Base-by-base conservation (phyloP, 2,113 vertebrate species). In the Physeter macrocephalus region DNA sequence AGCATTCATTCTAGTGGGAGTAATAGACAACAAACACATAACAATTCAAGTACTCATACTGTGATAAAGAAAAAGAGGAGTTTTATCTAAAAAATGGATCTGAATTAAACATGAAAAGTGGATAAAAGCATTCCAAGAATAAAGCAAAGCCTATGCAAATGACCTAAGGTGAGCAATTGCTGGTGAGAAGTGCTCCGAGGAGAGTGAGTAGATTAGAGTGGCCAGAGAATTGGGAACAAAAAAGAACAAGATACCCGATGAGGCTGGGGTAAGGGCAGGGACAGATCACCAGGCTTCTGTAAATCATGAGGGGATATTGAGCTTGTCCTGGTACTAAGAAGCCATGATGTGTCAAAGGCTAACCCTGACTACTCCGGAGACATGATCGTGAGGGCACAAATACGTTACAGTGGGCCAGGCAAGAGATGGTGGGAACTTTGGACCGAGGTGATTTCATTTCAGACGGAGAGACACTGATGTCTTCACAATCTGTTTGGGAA, bases 321-420 rank as follows among this genome's bases (percentile, higher is more conserved):
- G 20, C 21, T 43, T 57, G 12, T 43, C 43, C 61, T 31, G 46
- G 86, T 41, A 14, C 52, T 4, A 59, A 77, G 21, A 92, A 84
- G 57, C 3, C 23, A 36, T 82, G 41, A 18, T 34, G 29, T 72
- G 8, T 43, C 17, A n/a, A 18, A 75, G 54, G 21, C n/a, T 46
- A 4, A 34, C 14, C 7, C 52, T 64, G 7, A n/a, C 23, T 13
- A 21, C 27, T 29, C 41, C 29, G 8, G 6, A 78, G n/a, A 81
- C 8, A 69, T 23, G 29, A 36, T 18, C 1, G 1, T 6, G n/a
- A 84, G 36, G 15, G 6, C 15, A 29, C 15, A 41, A 64, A n/a
- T 36, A 4, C 18, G 5, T 8, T 10, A 3, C 6, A 18, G 9
- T 11, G 36, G 29, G 36, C n/a, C 46, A 46, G 11, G 13, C 1